phyloP scores from a whole-genome alignment of 2,888 invertebrate species.

The Tipula lateralis region DNA sequence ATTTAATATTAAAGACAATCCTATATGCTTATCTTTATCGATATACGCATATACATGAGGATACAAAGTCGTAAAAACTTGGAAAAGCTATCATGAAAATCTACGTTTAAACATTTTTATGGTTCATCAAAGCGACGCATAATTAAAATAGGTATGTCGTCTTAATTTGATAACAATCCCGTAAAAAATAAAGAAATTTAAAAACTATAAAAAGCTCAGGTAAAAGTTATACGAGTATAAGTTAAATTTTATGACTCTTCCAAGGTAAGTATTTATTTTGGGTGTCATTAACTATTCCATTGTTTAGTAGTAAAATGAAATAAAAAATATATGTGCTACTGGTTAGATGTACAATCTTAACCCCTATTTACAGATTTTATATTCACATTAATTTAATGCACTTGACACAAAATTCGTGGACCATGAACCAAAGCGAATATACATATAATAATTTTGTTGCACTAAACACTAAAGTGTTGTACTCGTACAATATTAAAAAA shows the following conservation, averaged over 20 bases:
- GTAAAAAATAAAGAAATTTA: not conserved
- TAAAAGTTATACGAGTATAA: not conserved
- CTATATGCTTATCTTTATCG: not conserved
- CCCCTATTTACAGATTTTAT: not conserved
- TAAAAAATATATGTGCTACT: not conserved
- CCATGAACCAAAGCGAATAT: not conserved
- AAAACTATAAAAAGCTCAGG: not conserved
- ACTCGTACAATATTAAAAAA: not conserved
- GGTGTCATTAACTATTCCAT: not conserved
- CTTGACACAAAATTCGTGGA: conserved; percentile 19
- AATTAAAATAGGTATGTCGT: conserved; percentile 11
- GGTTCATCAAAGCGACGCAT: not conserved
- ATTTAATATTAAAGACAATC: not conserved
- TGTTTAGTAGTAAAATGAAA: not conserved
- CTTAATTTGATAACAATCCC: not conserved
- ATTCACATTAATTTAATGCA: not conserved
- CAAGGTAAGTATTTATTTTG: not conserved
- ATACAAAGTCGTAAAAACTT: not conserved
- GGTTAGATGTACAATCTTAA: not conserved
- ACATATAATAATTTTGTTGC: not conserved
- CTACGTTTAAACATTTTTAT: not conserved
- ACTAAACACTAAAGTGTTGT: not conserved
- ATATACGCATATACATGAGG: not conserved
- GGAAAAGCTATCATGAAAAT: not conserved
- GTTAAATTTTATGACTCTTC: not conserved